A percentile compares a stretch with the other conserved stretches of the same genome.
Conservation (phyloP, 2,888 invertebrate species). For the Heliconius aoede region DNA sequence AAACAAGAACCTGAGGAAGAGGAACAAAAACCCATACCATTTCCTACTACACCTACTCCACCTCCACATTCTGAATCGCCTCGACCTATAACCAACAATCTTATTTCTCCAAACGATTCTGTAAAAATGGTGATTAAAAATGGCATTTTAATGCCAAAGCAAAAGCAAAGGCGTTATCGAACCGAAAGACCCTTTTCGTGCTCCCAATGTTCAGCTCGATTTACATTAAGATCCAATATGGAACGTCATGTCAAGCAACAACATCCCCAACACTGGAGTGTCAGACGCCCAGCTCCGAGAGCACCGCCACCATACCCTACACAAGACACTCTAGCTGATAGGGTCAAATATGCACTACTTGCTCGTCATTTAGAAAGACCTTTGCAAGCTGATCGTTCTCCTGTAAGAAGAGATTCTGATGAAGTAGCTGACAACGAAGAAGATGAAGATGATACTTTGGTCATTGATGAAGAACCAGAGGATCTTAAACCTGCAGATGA, state of each 20-base stretch:
- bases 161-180: slow-evolving; percentile 94
- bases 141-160: slow-evolving; percentile 94
- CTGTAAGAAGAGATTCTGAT: slow-evolving; percentile 76
- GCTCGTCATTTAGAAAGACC: slow-evolving; percentile 90
- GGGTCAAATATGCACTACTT: slow-evolving; percentile 89
- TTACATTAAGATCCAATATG: slow-evolving; percentile 97
- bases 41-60: slow-evolving; percentile 73
- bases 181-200: slow-evolving; percentile 96
- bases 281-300: slow-evolving; percentile 85
- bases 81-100: slow-evolving; percentile 72
- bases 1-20: slow-evolving; percentile 82
- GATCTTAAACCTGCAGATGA: slow-evolving; percentile 64
- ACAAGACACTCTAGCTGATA: slow-evolving; percentile 67
- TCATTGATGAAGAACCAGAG: slow-evolving; percentile 86
- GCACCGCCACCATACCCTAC: slow-evolving; percentile 73
- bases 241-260: slow-evolving; percentile 97
- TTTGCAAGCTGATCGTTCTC: slow-evolving; percentile 72
- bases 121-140: slow-evolving; percentile 96
- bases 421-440: slow-evolving; percentile 86
- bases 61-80: slow-evolving; percentile 79
- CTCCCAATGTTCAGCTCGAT: slow-evolving; percentile 94
- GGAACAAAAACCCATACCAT: slow-evolving; percentile 75
- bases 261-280: slow-evolving; percentile 95
- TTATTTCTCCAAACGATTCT: slow-evolving; percentile 83
- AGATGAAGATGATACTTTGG: slow-evolving; percentile 86